Percentiles rank a stretch among this genome's conserved stretches.
These are phyloP conservation scores for Oryzaephilus surinamensis DNA, from an alignment of 1,140 invertebrate genomes.

Conservation along the genomic window DNA sequence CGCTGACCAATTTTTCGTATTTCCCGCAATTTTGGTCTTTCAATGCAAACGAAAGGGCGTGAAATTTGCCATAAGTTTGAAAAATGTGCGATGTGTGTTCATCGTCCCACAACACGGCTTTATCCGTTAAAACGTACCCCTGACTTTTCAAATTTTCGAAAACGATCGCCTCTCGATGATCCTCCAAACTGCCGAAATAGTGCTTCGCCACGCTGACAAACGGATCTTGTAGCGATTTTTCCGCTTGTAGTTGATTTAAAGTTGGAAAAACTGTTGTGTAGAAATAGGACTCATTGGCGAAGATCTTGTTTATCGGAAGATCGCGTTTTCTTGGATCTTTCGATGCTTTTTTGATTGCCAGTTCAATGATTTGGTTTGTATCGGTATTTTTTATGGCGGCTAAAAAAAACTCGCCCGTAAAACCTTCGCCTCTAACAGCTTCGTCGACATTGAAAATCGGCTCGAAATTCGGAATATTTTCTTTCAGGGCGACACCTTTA, in stretches of 20 bases:
- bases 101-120: conserved; percentile 20
- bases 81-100: conserved; percentile 19
- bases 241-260: conserved; percentile 1
- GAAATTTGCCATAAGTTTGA: conserved; percentile 21
- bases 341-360: not conserved
- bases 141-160: conserved; percentile 1
- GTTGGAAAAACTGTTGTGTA: conserved; percentile 1
- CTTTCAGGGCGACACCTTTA: too few relatives aligned
- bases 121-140: conserved; percentile 1
- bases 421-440: conserved; percentile 4
- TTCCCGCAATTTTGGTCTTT: conserved; percentile 17
- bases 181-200: not conserved
- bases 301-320: not conserved
- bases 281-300: not conserved
- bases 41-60: conserved; percentile 26
- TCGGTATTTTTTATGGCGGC: not conserved
- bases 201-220: not conserved
- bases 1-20: not conserved
- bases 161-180: not conserved
- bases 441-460: too few relatives aligned
- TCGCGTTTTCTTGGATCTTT: not conserved
- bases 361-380: too few relatives aligned
- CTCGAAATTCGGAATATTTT: too few relatives aligned
- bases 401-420: not conserved
- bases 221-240: not conserved